phyloP scores from a whole-genome alignment of 1,140 invertebrate species.

The Phenacoccus solenopsis region DNA sequence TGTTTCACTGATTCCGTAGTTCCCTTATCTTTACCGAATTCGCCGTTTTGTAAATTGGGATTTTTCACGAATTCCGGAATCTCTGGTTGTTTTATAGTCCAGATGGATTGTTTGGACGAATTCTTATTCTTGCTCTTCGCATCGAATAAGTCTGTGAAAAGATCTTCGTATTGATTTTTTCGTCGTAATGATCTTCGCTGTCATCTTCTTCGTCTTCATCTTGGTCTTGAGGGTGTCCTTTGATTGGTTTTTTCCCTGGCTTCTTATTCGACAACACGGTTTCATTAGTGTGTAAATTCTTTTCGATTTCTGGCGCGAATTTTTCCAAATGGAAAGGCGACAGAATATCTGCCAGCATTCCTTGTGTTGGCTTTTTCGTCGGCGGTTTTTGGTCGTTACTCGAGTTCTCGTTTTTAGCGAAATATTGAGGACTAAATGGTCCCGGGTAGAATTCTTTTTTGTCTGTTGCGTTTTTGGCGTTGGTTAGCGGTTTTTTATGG shows the following conservation, averaged over 20 bases:
- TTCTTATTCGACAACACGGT: background rate
- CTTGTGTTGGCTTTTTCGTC: background rate
- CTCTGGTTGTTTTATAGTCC: background rate
- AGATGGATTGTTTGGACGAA: background rate
- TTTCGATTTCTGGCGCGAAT: conserved; percentile 20
- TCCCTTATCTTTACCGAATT: background rate
- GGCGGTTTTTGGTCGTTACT: background rate
- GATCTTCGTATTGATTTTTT: conserved; percentile 11
- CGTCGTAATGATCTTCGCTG: background rate
- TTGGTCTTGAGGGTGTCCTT: background rate
- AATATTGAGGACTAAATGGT: conserved; percentile 12
- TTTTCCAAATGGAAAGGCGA: conserved; percentile 19
- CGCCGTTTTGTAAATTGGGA: background rate
- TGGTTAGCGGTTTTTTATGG: background rate
- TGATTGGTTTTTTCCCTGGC: conserved; percentile 5
- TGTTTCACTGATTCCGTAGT: background rate
- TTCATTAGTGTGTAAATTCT: conserved; percentile 6
- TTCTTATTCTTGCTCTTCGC: conserved; percentile 2
- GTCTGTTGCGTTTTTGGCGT: background rate
- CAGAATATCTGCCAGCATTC: conserved; percentile 19
- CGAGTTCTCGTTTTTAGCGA: conserved; percentile 10
- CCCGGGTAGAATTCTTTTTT: conserved; percentile 17
- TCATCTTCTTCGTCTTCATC: background rate
- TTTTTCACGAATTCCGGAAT: background rate
- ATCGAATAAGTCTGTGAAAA: conserved; percentile 5